Evolutionary conservation across 2,888 invertebrate genomes (phyloP).

Genomic region (Drosophila borborema): DNA sequence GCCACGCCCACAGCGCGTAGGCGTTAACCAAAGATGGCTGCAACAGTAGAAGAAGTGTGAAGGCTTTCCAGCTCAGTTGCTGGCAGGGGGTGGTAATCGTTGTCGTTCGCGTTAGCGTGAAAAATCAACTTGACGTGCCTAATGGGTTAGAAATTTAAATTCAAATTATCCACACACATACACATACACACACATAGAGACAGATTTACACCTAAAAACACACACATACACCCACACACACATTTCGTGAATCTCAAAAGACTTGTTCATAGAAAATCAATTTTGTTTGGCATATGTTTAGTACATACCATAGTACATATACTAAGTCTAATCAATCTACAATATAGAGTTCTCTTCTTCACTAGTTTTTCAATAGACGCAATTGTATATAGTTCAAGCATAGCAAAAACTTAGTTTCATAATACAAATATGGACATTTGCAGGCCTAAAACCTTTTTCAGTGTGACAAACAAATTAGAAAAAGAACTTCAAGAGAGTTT

Average conservation of each 20-base stretch:
- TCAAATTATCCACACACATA: slow-evolving; percentile 47
- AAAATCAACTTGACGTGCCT: slow-evolving; percentile 58
- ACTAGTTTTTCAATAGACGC: not conserved
- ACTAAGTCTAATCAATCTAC: slow-evolving; percentile 5
- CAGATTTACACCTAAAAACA: slow-evolving; percentile 19
- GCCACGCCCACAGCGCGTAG: slow-evolving; percentile 7
- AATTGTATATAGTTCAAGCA: slow-evolving; percentile 14
- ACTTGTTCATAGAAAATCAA: slow-evolving; percentile 66
- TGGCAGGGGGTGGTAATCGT: slow-evolving; percentile 7
- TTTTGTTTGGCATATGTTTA: slow-evolving; percentile 52
- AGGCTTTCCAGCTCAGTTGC: slow-evolving; percentile 4
- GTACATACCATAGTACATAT: not conserved
- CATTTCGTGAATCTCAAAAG: slow-evolving; percentile 72
- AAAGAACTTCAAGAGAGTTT: not conserved
- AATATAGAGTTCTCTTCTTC: slow-evolving; percentile 1
- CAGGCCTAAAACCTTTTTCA: not conserved
- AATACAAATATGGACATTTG: not conserved
- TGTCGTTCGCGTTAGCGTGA: slow-evolving; percentile 30
- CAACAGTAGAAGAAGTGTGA: not conserved
- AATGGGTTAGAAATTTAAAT: slow-evolving; percentile 59
- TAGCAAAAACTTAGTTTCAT: slow-evolving; percentile 9
- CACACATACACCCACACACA: slow-evolving; percentile 22
- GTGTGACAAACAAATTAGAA: not conserved
- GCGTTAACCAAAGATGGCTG: slow-evolving; percentile 24
- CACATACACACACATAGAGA: slow-evolving; percentile 13